Evolutionary conservation across 1,140 invertebrate species (phyloP).

Genomic region (Meteorus sp.): DNA sequence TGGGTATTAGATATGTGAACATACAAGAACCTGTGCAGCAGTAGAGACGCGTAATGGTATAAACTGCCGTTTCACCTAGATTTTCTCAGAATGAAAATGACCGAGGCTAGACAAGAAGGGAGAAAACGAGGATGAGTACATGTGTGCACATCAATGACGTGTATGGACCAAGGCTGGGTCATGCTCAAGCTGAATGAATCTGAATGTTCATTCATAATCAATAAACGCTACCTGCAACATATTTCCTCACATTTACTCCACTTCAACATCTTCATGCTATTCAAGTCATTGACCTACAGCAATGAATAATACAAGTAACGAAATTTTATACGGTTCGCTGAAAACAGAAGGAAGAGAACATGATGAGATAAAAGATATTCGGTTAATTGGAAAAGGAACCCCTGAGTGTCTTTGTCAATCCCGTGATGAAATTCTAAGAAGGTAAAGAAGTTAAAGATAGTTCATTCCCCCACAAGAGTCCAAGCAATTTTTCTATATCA

Average conservation of each 20-base stretch:
- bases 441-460: conserved; percentile 26
- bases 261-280: conserved; percentile 3
- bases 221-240: conserved; percentile 34
- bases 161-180: conserved; percentile 37
- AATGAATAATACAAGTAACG: no score
- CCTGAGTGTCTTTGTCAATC: no score
- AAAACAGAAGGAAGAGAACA: no score
- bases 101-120: conserved; percentile 32
- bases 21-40: not conserved
- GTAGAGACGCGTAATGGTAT: conserved; percentile 11
- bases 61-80: conserved; percentile 30
- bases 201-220: conserved; percentile 48
- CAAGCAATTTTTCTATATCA: conserved; percentile 32
- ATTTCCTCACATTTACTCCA: conserved; percentile 31
- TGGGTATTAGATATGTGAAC: no score
- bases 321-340: no score
- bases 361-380: no score
- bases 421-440: not conserved
- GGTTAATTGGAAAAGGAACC: no score
- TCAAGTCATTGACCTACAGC: conserved; percentile 4
- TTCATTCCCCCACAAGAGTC: no score
- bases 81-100: conserved; percentile 41
- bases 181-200: conserved; percentile 48
- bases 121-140: conserved; percentile 33
- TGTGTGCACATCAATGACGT: conserved; percentile 39